Evolutionary conservation across 2,888 invertebrate genomes (phyloP).

Genomic region (Cataglyphis cursor): DNA sequence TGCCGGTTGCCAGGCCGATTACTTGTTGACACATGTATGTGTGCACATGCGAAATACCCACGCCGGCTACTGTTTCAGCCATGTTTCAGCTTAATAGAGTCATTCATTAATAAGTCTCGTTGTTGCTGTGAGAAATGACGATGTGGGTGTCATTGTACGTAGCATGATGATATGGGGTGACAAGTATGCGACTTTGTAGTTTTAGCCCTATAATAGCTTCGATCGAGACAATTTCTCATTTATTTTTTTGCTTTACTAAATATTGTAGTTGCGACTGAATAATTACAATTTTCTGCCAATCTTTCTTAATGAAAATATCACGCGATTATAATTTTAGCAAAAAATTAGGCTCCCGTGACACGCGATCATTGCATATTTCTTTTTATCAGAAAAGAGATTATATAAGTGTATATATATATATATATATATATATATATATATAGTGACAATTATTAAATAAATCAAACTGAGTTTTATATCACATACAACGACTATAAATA

Average conservation of each 20-base stretch:
- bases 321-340: neutral
- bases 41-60: conserved; percentile 1
- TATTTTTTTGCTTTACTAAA: neutral
- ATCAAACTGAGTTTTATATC: conserved; percentile 7
- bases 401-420: no score
- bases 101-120: conserved; percentile 19
- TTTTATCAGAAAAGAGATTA: neutral
- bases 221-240: neutral
- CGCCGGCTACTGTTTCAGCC: conserved; percentile 31
- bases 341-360: neutral
- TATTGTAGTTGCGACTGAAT: neutral
- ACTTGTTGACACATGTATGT: neutral
- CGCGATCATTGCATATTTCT: neutral
- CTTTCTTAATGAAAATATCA: neutral
- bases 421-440: no score
- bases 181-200: conserved; percentile 10
- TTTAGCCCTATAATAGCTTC: neutral
- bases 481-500: neutral
- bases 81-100: conserved; percentile 42
- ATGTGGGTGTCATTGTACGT: conserved; percentile 52
- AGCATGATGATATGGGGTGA: conserved; percentile 30
- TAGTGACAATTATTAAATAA: neutral
- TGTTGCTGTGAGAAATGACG: neutral
- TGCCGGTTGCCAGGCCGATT: conserved; percentile 22
- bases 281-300: neutral